phyloP scores from a whole-genome alignment of 2,888 invertebrate species.

The Mactromeris polynyma region DNA sequence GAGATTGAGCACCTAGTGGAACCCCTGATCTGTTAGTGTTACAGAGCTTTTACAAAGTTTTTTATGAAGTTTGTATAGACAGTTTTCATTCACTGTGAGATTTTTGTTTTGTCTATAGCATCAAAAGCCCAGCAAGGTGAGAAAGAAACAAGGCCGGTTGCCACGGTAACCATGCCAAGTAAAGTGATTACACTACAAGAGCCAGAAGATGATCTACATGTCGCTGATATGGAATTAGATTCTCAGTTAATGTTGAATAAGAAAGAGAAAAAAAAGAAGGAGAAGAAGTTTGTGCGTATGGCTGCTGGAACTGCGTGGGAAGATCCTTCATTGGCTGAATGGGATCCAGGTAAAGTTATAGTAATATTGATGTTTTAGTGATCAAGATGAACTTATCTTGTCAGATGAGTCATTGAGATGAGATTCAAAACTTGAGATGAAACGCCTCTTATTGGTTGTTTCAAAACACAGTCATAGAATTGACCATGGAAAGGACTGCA shows the following conservation, averaged over 20 bases:
- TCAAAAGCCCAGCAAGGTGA: background rate
- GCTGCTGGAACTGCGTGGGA: constrained; percentile 99
- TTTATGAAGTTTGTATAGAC: too few relatives aligned
- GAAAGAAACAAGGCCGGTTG: constrained; percentile 16
- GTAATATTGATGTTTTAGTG: background rate
- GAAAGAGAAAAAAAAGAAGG: constrained; percentile 89
- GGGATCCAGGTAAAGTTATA: constrained; percentile 93
- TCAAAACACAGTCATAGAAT: too few relatives aligned
- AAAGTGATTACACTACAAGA: constrained; percentile 23
- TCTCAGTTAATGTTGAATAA: constrained; percentile 53
- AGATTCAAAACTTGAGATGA: too few relatives aligned
- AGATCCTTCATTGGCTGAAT: constrained; percentile 96
- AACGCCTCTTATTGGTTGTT: too few relatives aligned
- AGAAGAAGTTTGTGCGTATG: constrained; percentile 93
- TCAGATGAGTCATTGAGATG: too few relatives aligned
- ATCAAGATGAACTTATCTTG: too few relatives aligned
- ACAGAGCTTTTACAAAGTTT: too few relatives aligned
- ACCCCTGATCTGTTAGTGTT: too few relatives aligned
- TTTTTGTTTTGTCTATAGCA: too few relatives aligned
- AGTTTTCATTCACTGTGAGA: too few relatives aligned
- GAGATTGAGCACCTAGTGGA: too few relatives aligned
- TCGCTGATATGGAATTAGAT: constrained; percentile 70
- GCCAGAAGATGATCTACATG: constrained; percentile 50
- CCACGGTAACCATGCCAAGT: constrained; percentile 45
- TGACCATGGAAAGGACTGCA: too few relatives aligned